Evolutionary conservation across 2,888 invertebrate genomes (phyloP).

Genomic region (Mycalesis mineus): DNA sequence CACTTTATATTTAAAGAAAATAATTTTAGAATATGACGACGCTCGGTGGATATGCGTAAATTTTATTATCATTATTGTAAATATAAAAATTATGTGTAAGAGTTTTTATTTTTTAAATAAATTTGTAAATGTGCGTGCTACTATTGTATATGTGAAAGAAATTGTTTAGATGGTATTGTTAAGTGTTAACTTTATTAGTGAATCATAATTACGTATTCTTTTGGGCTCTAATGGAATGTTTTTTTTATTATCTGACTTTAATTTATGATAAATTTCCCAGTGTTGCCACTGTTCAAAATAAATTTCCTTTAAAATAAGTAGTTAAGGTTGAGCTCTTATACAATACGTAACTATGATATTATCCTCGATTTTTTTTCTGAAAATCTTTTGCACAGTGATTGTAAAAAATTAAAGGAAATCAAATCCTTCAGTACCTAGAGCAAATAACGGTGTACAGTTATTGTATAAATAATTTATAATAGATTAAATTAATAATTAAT

Average conservation of each 20-base stretch:
- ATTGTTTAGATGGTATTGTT: slow-evolving; percentile 26
- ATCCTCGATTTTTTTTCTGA: slow-evolving; percentile 4
- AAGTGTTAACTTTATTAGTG: slow-evolving; percentile 22
- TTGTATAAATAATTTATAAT: slow-evolving; percentile 37
- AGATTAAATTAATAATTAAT: slow-evolving; percentile 26
- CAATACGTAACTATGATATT: slow-evolving; percentile 15
- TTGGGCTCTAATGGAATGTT: slow-evolving; percentile 10
- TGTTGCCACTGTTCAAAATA: background rate
- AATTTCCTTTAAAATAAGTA: background rate
- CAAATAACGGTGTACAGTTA: slow-evolving; percentile 30
- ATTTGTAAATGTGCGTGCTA: slow-evolving; percentile 72
- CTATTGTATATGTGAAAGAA: slow-evolving; percentile 63
- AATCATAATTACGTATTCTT: slow-evolving; percentile 21
- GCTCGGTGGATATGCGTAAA: slow-evolving; percentile 47
- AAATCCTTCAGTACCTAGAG: slow-evolving; percentile 10
- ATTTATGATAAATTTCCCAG: background rate
- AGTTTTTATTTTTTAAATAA: slow-evolving; percentile 45
- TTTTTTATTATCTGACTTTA: background rate
- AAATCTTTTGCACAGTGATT: slow-evolving; percentile 22
- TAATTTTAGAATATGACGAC: slow-evolving; percentile 47
- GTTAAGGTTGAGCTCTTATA: background rate
- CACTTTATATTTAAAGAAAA: slow-evolving; percentile 54
- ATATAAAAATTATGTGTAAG: slow-evolving; percentile 32
- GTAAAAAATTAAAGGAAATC: slow-evolving; percentile 12
- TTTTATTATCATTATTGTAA: slow-evolving; percentile 36